These are phyloP conservation scores for Arizona elegans DNA, from an alignment of 2,113 vertebrate genomes.

Conservation along the genomic window DNA sequence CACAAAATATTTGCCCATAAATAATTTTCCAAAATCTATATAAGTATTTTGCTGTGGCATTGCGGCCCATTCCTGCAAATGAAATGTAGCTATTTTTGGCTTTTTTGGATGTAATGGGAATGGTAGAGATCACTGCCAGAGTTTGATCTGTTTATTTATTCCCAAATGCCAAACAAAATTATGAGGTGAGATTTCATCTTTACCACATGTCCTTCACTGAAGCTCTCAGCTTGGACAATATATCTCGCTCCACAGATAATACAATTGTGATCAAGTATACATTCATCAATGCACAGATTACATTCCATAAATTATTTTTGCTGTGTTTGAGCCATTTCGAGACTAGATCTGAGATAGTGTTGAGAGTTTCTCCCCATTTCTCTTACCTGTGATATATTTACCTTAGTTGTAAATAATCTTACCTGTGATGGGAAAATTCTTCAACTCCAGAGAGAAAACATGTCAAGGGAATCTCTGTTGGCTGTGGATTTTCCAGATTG, in stretches of 20 bases:
- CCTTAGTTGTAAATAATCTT: neutral
- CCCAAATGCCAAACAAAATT: neutral
- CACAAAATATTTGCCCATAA: neutral
- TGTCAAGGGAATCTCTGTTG: neutral
- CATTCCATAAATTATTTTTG: neutral
- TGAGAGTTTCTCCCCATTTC: neutral
- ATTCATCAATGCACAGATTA: neutral
- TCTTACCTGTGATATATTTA: neutral
- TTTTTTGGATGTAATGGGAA: neutral
- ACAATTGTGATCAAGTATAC: neutral
- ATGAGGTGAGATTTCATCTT: neutral
- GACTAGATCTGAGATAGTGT: neutral
- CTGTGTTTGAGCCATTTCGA: neutral
- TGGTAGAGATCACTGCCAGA: neutral
- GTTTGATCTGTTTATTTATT: neutral
- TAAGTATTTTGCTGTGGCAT: neutral
- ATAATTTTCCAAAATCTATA: neutral
- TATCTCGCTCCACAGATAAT: neutral
- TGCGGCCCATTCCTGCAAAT: neutral
- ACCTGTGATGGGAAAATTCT: neutral
- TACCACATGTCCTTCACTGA: neutral
- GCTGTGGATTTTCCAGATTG: neutral
- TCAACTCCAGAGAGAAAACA: neutral
- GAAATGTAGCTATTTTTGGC: neutral
- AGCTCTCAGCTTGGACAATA: neutral